Percentiles rank a stretch among this genome's conserved stretches.
phyloP scores from a whole-genome alignment of 2,113 vertebrate genomes.

The Oncorhynchus nerka region DNA sequence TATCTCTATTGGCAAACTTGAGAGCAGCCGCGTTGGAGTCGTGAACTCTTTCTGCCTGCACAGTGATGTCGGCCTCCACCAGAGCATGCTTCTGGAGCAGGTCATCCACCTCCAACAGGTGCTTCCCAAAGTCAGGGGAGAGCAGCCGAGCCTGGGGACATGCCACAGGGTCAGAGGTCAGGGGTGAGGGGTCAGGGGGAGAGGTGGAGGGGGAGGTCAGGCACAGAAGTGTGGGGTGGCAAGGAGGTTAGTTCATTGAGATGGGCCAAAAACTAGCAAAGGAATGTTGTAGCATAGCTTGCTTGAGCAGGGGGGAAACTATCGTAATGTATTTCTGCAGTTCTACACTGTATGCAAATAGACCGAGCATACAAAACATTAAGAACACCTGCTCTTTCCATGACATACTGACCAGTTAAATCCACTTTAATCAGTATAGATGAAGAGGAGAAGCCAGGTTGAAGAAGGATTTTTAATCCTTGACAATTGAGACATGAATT shows the following conservation, averaged over 20 bases:
- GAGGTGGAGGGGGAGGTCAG: not conserved
- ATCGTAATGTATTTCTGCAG: no score
- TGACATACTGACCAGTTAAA: no score
- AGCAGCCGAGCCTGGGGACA: constrained; percentile 76
- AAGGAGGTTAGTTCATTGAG: not conserved
- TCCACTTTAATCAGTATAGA: no score
- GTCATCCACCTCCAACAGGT: constrained; percentile 92
- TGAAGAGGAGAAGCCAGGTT: no score
- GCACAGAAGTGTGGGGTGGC: not conserved
- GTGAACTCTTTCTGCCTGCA: constrained; percentile 87
- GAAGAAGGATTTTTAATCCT: no score
- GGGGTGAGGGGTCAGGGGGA: constrained; percentile 7
- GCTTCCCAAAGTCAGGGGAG: constrained; percentile 90
- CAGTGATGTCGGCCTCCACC: constrained; percentile 86
- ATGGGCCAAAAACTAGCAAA: no score
- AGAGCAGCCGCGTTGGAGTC: constrained; percentile 78
- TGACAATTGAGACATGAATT: no score
- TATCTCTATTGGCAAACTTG: constrained; percentile 82
- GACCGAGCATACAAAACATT: no score
- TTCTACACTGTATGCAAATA: no score
- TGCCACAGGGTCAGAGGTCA: not conserved
- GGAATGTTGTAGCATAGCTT: no score
- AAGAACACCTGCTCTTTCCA: no score
- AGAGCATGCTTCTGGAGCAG: constrained; percentile 90
- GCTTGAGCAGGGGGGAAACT: no score